Base-by-base conservation (phyloP, 2,113 vertebrate species). In the Cyphomyrus discorhynchus region DNA sequence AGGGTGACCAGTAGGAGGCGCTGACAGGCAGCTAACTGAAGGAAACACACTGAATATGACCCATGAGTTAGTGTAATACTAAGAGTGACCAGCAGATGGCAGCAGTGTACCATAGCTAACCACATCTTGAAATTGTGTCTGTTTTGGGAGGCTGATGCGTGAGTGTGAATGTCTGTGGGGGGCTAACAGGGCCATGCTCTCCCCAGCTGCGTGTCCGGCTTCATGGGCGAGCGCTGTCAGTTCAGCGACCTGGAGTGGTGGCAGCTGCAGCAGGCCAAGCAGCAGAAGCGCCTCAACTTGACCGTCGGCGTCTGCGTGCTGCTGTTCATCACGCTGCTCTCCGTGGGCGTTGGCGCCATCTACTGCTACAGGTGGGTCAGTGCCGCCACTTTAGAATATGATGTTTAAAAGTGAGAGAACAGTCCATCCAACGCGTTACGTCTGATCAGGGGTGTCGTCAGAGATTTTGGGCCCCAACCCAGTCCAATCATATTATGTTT, bases 221-320 rank as follows among this genome's bases (percentile, higher is more conserved):
- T 49, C 50, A 35, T 89, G 82, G 74, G 89, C 49, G 89, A 82
- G n/a, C 74, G 89, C 1, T 98, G 98, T 92, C 97, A 99, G 94
- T 97, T 97, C 95, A 97, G 95, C 1, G 97, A 98, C 90, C 91
- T 98, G 93, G 95, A 96, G 70, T 98, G 97, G 97, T 97, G 97
- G 98, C 97, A 98, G 2, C 95, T 97, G 90, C 97, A 95, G 87
- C 95, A 94, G 0, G 90, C 95, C 0, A 94, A 96, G 90, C 90
- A 92, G 1, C 93, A 95, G 70, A 97, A 95, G 95, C 96, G 92
- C 80, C 93, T 92, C 77, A 96, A 94, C 13, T 24, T 97, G 86
- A 92, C 95, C 7, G 95, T 96, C 1, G 92, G 93, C 0, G 92
- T 93, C 0, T 95, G 95, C 27, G 83, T 96, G 9, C 88, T 93